Conservation (phyloP, 2,888 invertebrate species). For the Mycogona germanica region DNA sequence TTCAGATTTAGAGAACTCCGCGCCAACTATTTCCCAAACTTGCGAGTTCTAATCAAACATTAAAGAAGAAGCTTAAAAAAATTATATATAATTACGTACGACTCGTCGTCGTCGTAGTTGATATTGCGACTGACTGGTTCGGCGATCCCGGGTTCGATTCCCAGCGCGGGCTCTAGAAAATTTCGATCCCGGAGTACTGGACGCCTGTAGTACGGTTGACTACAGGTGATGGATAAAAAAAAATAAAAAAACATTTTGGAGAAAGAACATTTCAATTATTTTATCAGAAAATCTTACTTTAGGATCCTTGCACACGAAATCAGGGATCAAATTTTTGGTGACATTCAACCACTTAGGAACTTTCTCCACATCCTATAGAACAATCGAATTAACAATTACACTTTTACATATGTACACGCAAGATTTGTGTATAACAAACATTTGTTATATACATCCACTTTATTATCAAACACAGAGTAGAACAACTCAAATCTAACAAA, state of each 20-base stretch:
- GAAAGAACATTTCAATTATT: neutral
- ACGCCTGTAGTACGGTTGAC: too few species aligned
- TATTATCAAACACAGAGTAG: too few species aligned
- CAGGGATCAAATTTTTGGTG: slow-evolving; percentile 72
- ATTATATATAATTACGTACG: neutral
- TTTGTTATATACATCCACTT: too few species aligned
- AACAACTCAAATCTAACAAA: too few species aligned
- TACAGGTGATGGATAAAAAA: too few species aligned
- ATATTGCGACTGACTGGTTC: too few species aligned
- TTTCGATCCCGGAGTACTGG: too few species aligned
- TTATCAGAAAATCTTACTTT: slow-evolving; percentile 38
- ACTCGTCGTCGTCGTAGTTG: too few species aligned
- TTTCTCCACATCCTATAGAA: slow-evolving; percentile 42
- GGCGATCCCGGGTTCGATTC: too few species aligned
- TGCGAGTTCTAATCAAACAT: slow-evolving; percentile 63
- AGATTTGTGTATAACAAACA: neutral
- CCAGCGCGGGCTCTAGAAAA: too few species aligned
- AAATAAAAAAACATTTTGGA: neutral
- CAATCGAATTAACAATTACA: neutral
- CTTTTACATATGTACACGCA: neutral
- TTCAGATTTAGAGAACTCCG: slow-evolving; percentile 43
- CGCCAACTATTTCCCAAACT: slow-evolving; percentile 88
- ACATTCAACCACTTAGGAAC: slow-evolving; percentile 72
- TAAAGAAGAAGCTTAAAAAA: too few species aligned
- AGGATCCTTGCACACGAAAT: slow-evolving; percentile 75